phyloP scores from a whole-genome alignment of 2,113 vertebrate genomes.

The Terrapene triunguis region DNA sequence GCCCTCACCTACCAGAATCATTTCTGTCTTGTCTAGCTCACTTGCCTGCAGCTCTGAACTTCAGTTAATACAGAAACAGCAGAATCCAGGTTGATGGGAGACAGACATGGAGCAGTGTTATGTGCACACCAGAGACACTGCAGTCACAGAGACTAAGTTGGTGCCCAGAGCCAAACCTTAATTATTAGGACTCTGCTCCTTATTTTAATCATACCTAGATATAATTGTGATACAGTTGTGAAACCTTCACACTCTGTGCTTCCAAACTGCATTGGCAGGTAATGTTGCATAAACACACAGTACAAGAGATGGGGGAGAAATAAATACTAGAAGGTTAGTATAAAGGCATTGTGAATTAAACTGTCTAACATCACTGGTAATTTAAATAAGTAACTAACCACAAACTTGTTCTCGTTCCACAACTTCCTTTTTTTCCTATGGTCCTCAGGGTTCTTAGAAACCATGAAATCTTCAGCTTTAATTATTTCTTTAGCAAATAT shows the following conservation, averaged over 20 bases:
- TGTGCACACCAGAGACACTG: neutral
- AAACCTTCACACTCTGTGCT: neutral
- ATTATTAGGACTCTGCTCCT: neutral
- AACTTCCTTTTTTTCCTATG: slow-evolving; percentile 1
- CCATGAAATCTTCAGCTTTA: neutral
- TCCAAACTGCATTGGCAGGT: neutral
- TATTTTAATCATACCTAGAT: neutral
- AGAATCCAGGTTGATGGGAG: neutral
- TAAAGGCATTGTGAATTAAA: neutral
- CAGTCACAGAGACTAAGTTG: neutral
- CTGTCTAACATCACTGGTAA: neutral
- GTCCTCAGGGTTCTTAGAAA: slow-evolving; percentile 32
- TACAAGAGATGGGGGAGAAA: neutral
- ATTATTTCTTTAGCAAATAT: neutral
- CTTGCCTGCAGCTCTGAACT: neutral
- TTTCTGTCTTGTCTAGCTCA: neutral
- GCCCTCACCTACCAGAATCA: neutral
- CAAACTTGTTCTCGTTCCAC: neutral
- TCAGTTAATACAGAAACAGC: neutral
- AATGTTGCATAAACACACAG: neutral
- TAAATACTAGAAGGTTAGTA: neutral
- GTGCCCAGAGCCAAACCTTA: neutral
- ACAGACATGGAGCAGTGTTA: neutral
- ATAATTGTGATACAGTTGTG: neutral
- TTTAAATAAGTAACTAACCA: neutral